These are phyloP conservation scores for Nothocercus nigrocapillus DNA, from an alignment of 2,113 vertebrate species.

Conservation along the genomic window DNA sequence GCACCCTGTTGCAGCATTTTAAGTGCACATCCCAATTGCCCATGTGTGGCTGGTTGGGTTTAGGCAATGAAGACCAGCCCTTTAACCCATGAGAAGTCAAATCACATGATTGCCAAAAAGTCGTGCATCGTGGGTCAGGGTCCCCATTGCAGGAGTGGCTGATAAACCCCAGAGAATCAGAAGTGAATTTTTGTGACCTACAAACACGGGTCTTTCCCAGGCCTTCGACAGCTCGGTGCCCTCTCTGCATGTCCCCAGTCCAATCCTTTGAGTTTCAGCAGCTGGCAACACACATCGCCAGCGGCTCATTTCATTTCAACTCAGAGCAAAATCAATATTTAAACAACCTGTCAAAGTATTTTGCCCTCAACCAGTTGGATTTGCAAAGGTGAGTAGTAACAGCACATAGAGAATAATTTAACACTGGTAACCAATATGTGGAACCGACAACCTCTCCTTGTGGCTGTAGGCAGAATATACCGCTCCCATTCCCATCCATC, in stretches of 20 bases:
- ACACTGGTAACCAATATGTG: neutral
- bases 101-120: neutral
- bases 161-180: neutral
- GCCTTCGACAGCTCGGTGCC: too few relatives aligned
- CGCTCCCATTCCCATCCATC: neutral
- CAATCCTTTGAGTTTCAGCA: neutral
- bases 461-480: neutral
- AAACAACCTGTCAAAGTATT: neutral
- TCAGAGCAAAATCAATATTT: rapidly evolving
- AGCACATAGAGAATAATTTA: neutral
- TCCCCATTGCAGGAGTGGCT: neutral
- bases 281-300: rapidly evolving
- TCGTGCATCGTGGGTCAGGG: neutral
- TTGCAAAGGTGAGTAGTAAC: neutral
- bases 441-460: neutral
- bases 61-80: neutral
- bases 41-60: rapidly evolving
- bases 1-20: neutral
- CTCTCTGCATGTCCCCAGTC: neutral
- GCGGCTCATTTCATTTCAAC: neutral
- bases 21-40: rapidly evolving
- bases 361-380: rapidly evolving
- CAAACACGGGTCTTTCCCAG: neutral
- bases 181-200: neutral
- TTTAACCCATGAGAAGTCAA: neutral